Evolutionary conservation across 2,797 vertebrate genomes (phyloP), one percentile per base, ranked within the genome.

Genomic region (Danio albolineatus): DNA sequence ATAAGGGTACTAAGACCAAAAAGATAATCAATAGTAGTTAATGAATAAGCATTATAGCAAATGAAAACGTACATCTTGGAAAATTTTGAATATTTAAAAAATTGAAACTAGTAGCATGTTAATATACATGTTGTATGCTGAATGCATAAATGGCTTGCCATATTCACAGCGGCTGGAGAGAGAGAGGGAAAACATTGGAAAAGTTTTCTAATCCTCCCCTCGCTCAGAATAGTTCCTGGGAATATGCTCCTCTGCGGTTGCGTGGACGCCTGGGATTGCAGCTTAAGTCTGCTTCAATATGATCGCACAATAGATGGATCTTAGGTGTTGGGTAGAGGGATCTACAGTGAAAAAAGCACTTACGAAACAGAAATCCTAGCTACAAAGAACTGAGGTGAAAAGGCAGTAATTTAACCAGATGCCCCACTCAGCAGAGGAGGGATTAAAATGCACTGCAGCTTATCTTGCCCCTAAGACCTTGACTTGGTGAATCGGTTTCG

Each of bases 361-460:
- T 88, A 86, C 88, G 86, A 89, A 90, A 92, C 89, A 90, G 89
- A 91, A 94, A 93, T 92, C 91, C 84, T 60, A 39, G 83, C 86
- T 90, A 91, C 88, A 93, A 92, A 84, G 91, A 89, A 82, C 87
- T 78, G 86, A 89, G 89, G 90, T 89, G 89, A 93, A 92, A 92
- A 92, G 91, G 87, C 90, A 88, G 89, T 92, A 91, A 90, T 93
- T 94, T 93, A 94, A 94, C 90, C 89, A 93, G 91, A 92, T 92
- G 91, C 91, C 87, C 88, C 87, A 91, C 90, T 95, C 93, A 93
- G 93, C 93, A 93, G 82, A 86, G 86, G 82, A 86, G 85, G 92
- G 93, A 95, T 93, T 94, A 93, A 94, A 93, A 91, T 89, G 86
- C 89, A 87, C 88, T 84, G 83, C 86, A 87, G 91, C 93, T 93